Evolutionary conservation across 2,113 vertebrate genomes (phyloP).

Genomic region (Chlorodrepanis virens): DNA sequence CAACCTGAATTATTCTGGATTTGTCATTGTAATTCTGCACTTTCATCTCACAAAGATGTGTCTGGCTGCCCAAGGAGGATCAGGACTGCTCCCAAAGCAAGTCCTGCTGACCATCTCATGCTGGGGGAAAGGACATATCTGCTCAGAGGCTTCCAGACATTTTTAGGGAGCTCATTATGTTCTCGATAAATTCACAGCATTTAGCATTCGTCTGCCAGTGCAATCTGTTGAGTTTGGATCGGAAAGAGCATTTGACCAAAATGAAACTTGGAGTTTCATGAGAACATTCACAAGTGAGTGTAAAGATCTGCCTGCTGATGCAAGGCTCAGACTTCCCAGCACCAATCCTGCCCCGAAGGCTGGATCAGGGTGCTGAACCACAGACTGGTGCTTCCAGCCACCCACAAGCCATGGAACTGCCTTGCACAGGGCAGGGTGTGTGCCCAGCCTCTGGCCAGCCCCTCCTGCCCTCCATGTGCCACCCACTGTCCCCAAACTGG

Average conservation of each 20-base stretch:
- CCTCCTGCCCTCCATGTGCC: not conserved
- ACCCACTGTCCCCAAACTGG: rapidly evolving
- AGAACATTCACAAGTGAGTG: not conserved
- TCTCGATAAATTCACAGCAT: not conserved
- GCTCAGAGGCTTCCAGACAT: not conserved
- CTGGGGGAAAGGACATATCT: not conserved
- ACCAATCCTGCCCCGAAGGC: rapidly evolving
- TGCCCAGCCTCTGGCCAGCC: not conserved
- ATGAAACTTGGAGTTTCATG: not conserved
- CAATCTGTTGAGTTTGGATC: not conserved
- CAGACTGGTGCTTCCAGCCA: not conserved
- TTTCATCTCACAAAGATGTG: not conserved
- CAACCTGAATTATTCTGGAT: not conserved
- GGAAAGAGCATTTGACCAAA: not conserved
- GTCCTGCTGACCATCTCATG: not conserved
- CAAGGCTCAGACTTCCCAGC: not conserved
- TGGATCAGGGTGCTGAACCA: not conserved
- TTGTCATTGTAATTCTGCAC: not conserved
- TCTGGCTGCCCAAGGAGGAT: not conserved
- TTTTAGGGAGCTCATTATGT: not conserved
- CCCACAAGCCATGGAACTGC: rapidly evolving
- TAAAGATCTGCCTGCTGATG: not conserved
- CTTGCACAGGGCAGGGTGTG: not conserved
- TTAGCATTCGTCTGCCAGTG: not conserved
- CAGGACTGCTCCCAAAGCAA: not conserved